Percentiles rank a stretch among this genome's conserved stretches.
Conservation (phyloP, 1,140 invertebrate genomes). For the Plutomurus gul region DNA sequence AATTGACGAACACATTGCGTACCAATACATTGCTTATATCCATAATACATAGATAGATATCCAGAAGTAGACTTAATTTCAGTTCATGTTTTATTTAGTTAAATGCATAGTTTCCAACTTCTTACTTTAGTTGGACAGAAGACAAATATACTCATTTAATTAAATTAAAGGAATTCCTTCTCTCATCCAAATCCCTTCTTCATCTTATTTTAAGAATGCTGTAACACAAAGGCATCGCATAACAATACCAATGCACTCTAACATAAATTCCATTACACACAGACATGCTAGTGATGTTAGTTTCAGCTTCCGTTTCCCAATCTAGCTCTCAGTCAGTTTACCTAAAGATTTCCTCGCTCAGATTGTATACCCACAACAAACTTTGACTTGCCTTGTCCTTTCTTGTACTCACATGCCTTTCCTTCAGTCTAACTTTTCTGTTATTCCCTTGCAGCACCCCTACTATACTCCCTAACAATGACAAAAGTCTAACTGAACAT, state of each 20-base stretch:
- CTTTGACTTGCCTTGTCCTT: too few species aligned
- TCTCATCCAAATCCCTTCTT: neutral
- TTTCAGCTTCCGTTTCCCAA: neutral
- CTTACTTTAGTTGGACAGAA: neutral
- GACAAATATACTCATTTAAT: slow-evolving; percentile 19
- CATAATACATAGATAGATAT: too few species aligned
- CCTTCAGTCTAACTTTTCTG: neutral
- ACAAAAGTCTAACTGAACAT: neutral
- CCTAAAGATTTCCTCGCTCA: too few species aligned
- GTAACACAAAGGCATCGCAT: neutral
- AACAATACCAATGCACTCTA: neutral
- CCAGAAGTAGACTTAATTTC: neutral
- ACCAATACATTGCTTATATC: too few species aligned
- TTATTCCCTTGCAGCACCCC: too few species aligned
- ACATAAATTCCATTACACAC: neutral
- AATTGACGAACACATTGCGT: too few species aligned
- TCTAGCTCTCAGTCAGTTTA: neutral
- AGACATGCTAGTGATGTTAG: neutral
- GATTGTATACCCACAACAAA: too few species aligned
- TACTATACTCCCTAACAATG: neutral
- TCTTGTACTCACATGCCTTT: neutral
- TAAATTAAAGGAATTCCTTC: slow-evolving; percentile 30
- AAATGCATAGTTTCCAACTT: neutral
- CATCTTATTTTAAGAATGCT: neutral
- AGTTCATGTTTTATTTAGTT: neutral